Evolutionary conservation across 23 tunicate species (phyloP).

Genomic region (Aplidium turbinatum): DNA sequence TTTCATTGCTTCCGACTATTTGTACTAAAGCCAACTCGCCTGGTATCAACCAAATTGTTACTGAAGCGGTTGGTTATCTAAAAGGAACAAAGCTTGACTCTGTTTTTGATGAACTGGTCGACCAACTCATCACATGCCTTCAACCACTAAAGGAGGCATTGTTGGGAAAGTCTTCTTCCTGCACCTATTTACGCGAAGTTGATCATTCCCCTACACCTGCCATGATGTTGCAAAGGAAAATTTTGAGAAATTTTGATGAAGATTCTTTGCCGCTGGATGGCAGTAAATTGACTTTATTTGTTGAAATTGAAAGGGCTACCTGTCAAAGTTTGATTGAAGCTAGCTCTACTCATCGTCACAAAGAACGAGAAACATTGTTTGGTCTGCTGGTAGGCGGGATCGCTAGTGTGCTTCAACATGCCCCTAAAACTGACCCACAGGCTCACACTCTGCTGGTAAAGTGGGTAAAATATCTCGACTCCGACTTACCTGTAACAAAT

Average conservation of each 20-base stretch:
- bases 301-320: background rate
- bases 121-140: background rate
- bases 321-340: background rate
- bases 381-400: background rate
- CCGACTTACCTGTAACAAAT: background rate
- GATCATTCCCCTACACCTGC: background rate
- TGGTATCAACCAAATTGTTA: background rate
- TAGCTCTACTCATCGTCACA: background rate
- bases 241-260: background rate
- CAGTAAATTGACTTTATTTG: background rate
- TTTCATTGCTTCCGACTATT: constrained; percentile 28
- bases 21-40: constrained; percentile 7
- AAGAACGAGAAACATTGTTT: background rate
- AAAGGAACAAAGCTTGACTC: no score
- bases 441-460: background rate
- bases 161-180: background rate
- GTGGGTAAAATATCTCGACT: background rate
- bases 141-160: background rate
- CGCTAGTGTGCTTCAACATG: background rate
- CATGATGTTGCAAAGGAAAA: background rate
- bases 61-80: background rate
- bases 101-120: background rate
- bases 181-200: background rate
- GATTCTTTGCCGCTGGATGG: background rate
- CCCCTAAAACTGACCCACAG: background rate